Percentiles rank a stretch among this genome's conserved stretches.
Conservation (phyloP, 2,113 vertebrate species). For the Malurus cyaneus region DNA sequence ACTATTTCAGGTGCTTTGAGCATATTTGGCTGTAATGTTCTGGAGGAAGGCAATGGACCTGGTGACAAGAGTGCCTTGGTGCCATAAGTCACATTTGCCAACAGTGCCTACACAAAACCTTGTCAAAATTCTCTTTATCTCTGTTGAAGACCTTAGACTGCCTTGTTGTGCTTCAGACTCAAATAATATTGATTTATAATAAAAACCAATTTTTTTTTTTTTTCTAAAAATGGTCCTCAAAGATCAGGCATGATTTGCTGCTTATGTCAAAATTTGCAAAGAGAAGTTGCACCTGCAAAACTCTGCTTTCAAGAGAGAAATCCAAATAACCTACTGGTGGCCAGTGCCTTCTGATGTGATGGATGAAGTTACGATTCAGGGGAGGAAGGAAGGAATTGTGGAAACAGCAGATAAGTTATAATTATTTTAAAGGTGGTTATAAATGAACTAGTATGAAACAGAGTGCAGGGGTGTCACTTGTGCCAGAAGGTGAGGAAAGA, state of each 20-base stretch:
- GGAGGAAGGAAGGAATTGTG: not conserved
- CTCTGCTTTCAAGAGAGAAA: not conserved
- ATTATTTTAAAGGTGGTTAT: not conserved
- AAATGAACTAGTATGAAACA: not conserved
- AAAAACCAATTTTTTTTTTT: fast-evolving
- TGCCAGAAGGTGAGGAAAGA: not conserved
- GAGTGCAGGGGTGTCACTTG: not conserved
- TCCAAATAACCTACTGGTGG: not conserved
- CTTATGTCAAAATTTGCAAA: not conserved
- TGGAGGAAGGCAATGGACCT: not conserved
- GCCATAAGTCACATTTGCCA: not conserved
- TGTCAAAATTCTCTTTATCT: not conserved
- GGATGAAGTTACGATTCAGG: not conserved
- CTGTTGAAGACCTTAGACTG: not conserved
- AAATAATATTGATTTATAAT: not conserved
- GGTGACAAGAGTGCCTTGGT: not conserved
- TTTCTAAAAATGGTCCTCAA: not conserved
- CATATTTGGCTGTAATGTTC: not conserved
- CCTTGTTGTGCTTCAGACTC: not conserved
- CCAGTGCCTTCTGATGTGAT: not conserved
- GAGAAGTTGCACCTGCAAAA: not conserved
- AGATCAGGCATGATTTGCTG: not conserved
- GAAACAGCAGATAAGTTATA: not conserved
- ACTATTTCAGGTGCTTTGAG: not conserved
- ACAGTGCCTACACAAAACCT: not conserved